A percentile compares a stretch with the other conserved stretches of the same genome.
These are phyloP conservation scores for Thamnophis elegans DNA, from an alignment of 2,797 vertebrate species.

Conservation along the genomic window DNA sequence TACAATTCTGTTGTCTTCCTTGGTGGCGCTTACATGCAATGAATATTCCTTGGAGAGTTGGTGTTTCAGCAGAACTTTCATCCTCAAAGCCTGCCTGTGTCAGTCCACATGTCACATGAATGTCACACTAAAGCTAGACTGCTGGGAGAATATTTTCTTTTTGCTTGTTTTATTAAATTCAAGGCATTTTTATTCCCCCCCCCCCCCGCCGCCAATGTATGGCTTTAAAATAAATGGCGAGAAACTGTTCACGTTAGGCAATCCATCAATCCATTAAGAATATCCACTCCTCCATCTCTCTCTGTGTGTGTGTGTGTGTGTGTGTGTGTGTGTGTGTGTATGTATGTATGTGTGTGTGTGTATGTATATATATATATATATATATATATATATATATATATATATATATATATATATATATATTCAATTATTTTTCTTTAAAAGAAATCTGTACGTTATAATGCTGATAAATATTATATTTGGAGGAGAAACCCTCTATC, in stretches of 20 bases:
- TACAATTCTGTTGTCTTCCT: neutral
- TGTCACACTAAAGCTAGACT: neutral
- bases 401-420: too few species aligned
- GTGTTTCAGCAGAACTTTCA: neutral
- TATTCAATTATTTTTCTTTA: neutral
- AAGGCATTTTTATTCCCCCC: neutral
- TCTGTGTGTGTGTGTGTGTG: too few species aligned
- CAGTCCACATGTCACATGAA: constrained; percentile 22
- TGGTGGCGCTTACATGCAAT: rapidly evolving
- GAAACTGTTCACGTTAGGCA: neutral
- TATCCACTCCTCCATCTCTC: too few species aligned
- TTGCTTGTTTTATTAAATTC: neutral
- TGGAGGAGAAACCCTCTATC: neutral
- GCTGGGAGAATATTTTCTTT: neutral
- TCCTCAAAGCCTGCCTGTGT: neutral
- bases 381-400: too few species aligned
- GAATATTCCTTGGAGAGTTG: neutral
- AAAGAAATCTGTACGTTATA: neutral
- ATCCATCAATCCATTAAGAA: neutral
- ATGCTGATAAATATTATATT: neutral
- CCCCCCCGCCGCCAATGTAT: neutral
- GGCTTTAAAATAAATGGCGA: neutral
- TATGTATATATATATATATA: too few species aligned
- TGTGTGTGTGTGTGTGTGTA: too few species aligned
- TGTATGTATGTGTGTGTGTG: too few species aligned